These are phyloP conservation scores for Drosophila formosana DNA, from an alignment of 2,888 invertebrate genomes.

Conservation along the genomic window DNA sequence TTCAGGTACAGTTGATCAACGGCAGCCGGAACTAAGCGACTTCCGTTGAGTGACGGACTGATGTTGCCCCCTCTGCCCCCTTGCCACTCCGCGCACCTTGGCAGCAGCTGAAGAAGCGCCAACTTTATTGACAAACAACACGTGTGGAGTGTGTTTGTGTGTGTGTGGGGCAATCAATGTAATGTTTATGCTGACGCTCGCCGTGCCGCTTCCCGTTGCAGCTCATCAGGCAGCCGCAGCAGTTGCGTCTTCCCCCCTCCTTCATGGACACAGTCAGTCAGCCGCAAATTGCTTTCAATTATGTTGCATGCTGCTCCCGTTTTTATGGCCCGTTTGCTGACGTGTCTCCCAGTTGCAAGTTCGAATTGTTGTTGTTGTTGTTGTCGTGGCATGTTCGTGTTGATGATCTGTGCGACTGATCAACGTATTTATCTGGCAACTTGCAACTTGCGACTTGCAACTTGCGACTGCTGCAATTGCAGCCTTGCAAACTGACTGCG, in stretches of 20 bases:
- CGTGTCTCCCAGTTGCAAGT: slow-evolving; percentile 57
- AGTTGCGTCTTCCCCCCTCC: not conserved
- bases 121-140: slow-evolving; percentile 74
- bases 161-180: slow-evolving; percentile 64
- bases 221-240: slow-evolving; percentile 13
- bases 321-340: slow-evolving; percentile 72
- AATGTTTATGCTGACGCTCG: slow-evolving; percentile 70
- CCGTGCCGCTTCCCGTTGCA: slow-evolving; percentile 30
- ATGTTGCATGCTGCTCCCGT: slow-evolving; percentile 79
- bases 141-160: slow-evolving; percentile 54
- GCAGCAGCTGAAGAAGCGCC: slow-evolving; percentile 41
- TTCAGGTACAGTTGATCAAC: slow-evolving; percentile 59
- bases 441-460: slow-evolving; percentile 23
- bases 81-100: not conserved
- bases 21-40: slow-evolving; percentile 70
- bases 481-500: slow-evolving; percentile 25
- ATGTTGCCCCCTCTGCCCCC: slow-evolving; percentile 13
- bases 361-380: slow-evolving; percentile 21
- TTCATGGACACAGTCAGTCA: slow-evolving; percentile 46
- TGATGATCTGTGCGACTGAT: slow-evolving; percentile 72
- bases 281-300: slow-evolving; percentile 80
- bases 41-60: slow-evolving; percentile 54
- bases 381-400: slow-evolving; percentile 61
- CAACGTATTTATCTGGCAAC: slow-evolving; percentile 65
- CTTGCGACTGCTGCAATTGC: slow-evolving; percentile 27